These are phyloP conservation scores for Chelon auratus DNA, from an alignment of 2,797 vertebrate species.

Conservation along the genomic window DNA sequence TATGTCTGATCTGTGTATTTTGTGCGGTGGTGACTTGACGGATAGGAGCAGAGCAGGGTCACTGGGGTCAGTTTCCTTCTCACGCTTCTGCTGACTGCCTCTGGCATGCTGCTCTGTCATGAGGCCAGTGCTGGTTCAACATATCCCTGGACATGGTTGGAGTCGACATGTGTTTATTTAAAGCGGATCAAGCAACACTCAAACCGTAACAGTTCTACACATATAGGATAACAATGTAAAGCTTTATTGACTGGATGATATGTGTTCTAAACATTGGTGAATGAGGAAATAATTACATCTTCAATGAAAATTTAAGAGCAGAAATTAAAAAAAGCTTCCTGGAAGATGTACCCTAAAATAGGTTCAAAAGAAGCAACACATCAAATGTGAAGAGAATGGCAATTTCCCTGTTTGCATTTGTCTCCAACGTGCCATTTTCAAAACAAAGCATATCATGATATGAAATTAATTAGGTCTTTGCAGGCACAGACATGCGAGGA, in stretches of 20 bases:
- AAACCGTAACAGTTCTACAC: conserved; percentile 13
- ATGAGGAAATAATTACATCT: neutral
- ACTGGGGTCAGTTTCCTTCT: conserved; percentile 34
- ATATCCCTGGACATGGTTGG: conserved; percentile 24
- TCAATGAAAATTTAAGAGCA: neutral
- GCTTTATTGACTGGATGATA: neutral
- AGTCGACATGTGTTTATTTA: conserved; percentile 38
- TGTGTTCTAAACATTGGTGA: neutral
- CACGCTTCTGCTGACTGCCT: conserved; percentile 30
- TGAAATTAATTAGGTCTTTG: conserved; percentile 21
- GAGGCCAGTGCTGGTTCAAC: conserved; percentile 18
- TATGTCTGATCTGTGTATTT: too few relatives aligned
- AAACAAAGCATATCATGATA: conserved; percentile 32
- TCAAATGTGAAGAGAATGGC: neutral
- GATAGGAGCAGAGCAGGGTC: neutral
- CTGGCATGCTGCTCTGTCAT: conserved; percentile 18
- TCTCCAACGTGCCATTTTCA: neutral
- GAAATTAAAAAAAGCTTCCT: neutral
- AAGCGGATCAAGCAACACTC: conserved; percentile 28
- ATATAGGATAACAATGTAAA: neutral
- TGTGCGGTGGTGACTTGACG: neutral
- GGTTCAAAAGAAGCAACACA: neutral
- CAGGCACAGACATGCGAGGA: conserved; percentile 1
- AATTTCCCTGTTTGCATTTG: neutral
- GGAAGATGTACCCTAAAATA: neutral